Evolutionary conservation across 2,888 invertebrate species (phyloP), one percentile per base, ranked within the genome.

Genomic region (Uropetala carovei): DNA sequence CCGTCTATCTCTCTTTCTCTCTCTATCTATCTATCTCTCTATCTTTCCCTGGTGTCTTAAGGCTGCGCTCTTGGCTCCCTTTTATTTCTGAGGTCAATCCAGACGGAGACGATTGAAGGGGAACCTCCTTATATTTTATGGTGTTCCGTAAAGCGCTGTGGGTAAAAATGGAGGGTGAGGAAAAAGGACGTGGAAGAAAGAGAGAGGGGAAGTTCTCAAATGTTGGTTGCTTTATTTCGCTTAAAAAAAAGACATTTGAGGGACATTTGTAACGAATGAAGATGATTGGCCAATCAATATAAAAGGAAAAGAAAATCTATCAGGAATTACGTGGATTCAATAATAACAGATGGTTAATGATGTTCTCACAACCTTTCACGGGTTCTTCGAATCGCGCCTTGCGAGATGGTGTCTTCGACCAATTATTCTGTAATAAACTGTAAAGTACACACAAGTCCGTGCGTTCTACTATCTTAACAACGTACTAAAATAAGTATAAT

Each of bases 111-210:
- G 89, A 64, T 89, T 89, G 89, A 68, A 89, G 43, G 64, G 60
- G 64, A 64, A 68, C 89, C 30, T 56, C 43, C 89, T 89, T 89
- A 68, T 89, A 64, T 68, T 89, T 89, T 30, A 89, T 89, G 89
- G 89, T 43, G 68, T 13, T 56, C 83, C 83, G 83, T 83, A 83
- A 83, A 83, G 83, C 64, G 64, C 89, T 43, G 60, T 5, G 86
- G 86, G 27, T 30, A 30, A 18, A 60, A 60, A 22, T 30, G 59
- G 22, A 84, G 43, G 59, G 27, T n/a, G 22, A 22, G 85, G n/a
- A n/a, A 14, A 22, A 13, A 86, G 16, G 86, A 30, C 0, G 60
- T n/a, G 4, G n/a, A 30, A n/a, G 10, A 64, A 43, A 43, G 43
- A 75, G 27, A 27, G 68, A 68, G 43, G 43, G 3, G 43, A 43